A percentile compares a stretch with the other conserved stretches of the same genome.
These are phyloP conservation scores for Bubo scandiacus DNA, from an alignment of 2,113 vertebrate genomes.

Conservation along the genomic window DNA sequence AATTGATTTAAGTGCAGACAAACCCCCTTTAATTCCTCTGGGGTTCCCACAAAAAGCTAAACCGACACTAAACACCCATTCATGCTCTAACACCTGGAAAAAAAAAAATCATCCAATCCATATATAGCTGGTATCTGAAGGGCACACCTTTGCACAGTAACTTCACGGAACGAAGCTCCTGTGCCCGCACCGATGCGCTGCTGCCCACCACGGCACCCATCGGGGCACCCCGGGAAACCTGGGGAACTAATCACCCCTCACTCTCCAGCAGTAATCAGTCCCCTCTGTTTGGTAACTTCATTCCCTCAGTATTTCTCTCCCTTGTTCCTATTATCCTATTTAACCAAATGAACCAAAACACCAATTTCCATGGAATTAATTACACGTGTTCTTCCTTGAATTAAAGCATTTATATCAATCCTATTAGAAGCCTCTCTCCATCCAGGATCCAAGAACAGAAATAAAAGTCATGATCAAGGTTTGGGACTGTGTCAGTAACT, in stretches of 20 bases:
- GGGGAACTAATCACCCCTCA: background rate
- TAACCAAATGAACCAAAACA: background rate
- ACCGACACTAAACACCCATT: background rate
- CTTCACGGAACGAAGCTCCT: fast-evolving
- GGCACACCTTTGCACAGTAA: fast-evolving
- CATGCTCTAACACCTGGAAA: background rate
- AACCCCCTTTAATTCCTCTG: background rate
- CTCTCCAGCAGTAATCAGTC: background rate
- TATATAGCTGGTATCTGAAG: background rate
- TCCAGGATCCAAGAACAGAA: background rate
- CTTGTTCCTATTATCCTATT: background rate
- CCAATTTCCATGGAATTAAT: background rate
- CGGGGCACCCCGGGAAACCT: background rate
- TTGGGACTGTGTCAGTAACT: background rate
- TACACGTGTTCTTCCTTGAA: background rate
- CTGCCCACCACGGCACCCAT: background rate
- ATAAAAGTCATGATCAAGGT: background rate
- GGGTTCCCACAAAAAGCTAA: background rate
- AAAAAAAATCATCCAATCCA: too few relatives aligned
- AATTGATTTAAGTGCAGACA: background rate
- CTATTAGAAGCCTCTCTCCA: background rate
- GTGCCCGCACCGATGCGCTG: fast-evolving
- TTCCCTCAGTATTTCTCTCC: background rate
- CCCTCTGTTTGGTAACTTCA: background rate
- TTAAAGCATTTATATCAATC: background rate